Percentiles rank a stretch among this genome's conserved stretches.
Conservation (phyloP, 2,113 vertebrate species). For the Petaurus breviceps region DNA sequence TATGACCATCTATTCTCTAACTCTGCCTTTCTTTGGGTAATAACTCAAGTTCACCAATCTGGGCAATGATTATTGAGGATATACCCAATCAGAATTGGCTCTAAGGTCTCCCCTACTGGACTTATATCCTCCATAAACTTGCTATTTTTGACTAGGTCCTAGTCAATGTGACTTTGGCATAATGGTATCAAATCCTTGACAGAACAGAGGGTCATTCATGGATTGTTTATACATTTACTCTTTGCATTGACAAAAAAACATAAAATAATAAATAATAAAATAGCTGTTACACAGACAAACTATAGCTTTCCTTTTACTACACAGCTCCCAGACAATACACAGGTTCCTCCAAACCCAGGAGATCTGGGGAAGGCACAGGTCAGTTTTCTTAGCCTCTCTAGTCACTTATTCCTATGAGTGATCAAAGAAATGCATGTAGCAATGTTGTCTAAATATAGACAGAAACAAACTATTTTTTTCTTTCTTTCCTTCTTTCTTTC, state of each 20-base stretch:
- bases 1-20: not conserved
- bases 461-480: too few relatives aligned
- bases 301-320: not conserved
- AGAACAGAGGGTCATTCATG: not conserved
- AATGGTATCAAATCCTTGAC: not conserved
- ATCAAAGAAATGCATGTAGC: too few relatives aligned
- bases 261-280: not conserved
- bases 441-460: too few relatives aligned
- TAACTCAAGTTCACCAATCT: not conserved
- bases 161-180: not conserved
- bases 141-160: not conserved
- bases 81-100: not conserved
- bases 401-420: too few relatives aligned
- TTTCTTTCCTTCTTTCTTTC: too few relatives aligned
- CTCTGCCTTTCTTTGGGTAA: not conserved
- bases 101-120: not conserved
- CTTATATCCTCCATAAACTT: not conserved
- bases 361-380: too few relatives aligned
- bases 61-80: not conserved
- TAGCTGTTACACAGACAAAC: not conserved
- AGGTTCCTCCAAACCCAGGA: not conserved
- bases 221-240: not conserved
- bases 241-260: not conserved
- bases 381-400: too few relatives aligned
- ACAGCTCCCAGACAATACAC: not conserved